Evolutionary conservation across 2,888 invertebrate genomes (phyloP).

Genomic region (Antheraea yamamai): DNA sequence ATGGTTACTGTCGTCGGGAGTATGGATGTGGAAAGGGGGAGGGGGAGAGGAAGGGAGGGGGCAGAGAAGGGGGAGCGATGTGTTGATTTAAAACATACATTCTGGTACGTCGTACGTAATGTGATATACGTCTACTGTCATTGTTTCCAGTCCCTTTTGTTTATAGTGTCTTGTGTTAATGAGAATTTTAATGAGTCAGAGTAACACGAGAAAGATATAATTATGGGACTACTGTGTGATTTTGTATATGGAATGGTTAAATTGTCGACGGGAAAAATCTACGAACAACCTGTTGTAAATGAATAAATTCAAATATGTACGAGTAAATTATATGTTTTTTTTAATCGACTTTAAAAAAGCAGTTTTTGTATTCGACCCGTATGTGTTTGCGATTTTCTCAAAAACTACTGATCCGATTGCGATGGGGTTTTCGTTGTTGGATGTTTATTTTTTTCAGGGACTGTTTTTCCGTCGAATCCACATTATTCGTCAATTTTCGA

Average conservation of each 20-base stretch:
- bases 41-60: background rate
- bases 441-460: too few relatives aligned
- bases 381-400: too few relatives aligned
- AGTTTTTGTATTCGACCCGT: too few relatives aligned
- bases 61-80: background rate
- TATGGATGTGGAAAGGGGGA: background rate
- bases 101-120: background rate
- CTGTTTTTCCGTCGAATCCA: too few relatives aligned
- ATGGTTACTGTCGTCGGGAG: slow-evolving; percentile 12
- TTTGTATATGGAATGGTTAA: background rate
- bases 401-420: too few relatives aligned
- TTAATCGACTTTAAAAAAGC: too few relatives aligned
- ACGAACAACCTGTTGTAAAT: too few relatives aligned
- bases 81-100: slow-evolving; percentile 20
- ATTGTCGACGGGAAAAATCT: background rate
- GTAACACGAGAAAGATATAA: background rate
- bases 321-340: too few relatives aligned
- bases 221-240: background rate
- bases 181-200: slow-evolving; percentile 9
- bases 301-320: too few relatives aligned
- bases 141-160: slow-evolving; percentile 7
- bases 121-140: background rate
- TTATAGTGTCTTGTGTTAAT: slow-evolving; percentile 6
- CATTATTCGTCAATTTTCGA: too few relatives aligned
- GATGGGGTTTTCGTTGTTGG: too few relatives aligned